phyloP scores from a whole-genome alignment of 1,140 invertebrate genomes.

The Leptinotarsa defecta region DNA sequence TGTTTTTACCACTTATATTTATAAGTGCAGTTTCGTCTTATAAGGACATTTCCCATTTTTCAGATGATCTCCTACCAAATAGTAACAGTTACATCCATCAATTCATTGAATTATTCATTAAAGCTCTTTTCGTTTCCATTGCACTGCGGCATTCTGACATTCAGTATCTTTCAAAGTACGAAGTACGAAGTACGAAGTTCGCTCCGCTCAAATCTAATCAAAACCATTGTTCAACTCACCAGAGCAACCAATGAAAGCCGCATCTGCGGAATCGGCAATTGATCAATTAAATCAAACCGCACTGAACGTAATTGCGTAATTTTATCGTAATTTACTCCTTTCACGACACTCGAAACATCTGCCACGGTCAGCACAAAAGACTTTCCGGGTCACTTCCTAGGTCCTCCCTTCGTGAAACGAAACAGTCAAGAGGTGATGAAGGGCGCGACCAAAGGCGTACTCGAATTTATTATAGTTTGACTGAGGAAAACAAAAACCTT shows the following conservation, averaged over 20 bases:
- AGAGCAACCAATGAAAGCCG: not conserved
- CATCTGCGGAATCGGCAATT: conserved; percentile 10
- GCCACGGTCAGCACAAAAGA: conserved; percentile 3
- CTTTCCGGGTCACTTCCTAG: not conserved
- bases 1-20: too few relatives aligned
- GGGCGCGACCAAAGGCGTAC: not conserved
- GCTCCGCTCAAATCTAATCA: not conserved
- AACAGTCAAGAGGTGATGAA: conserved; percentile 4
- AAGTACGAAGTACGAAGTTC: not conserved
- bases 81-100: too few relatives aligned
- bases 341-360: not conserved
- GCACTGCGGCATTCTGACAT: too few relatives aligned
- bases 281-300: conserved; percentile 3
- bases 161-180: not conserved
- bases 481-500: too few relatives aligned
- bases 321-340: conserved; percentile 22
- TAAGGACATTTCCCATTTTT: too few relatives aligned
- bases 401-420: not conserved
- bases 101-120: too few relatives aligned
- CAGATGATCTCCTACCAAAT: too few relatives aligned
- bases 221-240: not conserved
- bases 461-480: too few relatives aligned
- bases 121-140: too few relatives aligned
- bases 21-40: too few relatives aligned
- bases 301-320: conserved; percentile 16